A percentile compares a stretch with the other conserved stretches of the same genome.
Evolutionary conservation across 2,888 invertebrate species (phyloP).

Genomic region (Troglohyphantes excavatus): DNA sequence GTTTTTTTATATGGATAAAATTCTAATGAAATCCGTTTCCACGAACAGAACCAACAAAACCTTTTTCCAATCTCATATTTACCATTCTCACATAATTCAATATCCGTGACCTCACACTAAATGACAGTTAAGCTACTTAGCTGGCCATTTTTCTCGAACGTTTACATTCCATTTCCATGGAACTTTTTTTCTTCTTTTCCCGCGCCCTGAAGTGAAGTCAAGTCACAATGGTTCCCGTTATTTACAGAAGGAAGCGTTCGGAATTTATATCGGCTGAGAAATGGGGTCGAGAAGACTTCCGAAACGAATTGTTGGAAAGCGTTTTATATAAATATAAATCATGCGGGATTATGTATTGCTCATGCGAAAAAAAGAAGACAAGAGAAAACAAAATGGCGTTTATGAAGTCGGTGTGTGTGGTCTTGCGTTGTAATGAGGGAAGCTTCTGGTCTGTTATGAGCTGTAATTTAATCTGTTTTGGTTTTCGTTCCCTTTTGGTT

Average conservation of each 20-base stretch:
- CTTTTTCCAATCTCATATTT: not conserved
- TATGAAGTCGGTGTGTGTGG: conserved; percentile 26
- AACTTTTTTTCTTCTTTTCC: not conserved
- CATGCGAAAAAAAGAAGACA: not conserved
- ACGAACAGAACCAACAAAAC: not conserved
- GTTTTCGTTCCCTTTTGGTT: not conserved
- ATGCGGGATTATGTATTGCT: conserved; percentile 31
- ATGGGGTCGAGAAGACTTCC: conserved; percentile 10
- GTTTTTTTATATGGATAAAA: no score
- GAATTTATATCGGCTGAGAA: conserved; percentile 38
- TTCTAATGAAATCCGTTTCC: no score
- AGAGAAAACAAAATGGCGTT: conserved; percentile 9
- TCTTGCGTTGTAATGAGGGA: conserved; percentile 4
- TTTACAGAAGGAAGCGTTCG: conserved; percentile 11
- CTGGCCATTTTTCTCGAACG: not conserved
- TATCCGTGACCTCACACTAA: not conserved
- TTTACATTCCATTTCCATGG: not conserved
- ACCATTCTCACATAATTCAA: not conserved
- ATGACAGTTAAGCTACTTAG: conserved; percentile 29
- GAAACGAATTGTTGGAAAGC: conserved; percentile 50
- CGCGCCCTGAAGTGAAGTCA: not conserved
- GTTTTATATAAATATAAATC: conserved; percentile 51
- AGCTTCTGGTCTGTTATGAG: conserved; percentile 4
- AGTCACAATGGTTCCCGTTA: conserved; percentile 33
- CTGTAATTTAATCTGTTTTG: conserved; percentile 25